These are phyloP conservation scores for Nycticryphes semicollaris DNA, from an alignment of 2,113 vertebrate genomes.

Conservation along the genomic window DNA sequence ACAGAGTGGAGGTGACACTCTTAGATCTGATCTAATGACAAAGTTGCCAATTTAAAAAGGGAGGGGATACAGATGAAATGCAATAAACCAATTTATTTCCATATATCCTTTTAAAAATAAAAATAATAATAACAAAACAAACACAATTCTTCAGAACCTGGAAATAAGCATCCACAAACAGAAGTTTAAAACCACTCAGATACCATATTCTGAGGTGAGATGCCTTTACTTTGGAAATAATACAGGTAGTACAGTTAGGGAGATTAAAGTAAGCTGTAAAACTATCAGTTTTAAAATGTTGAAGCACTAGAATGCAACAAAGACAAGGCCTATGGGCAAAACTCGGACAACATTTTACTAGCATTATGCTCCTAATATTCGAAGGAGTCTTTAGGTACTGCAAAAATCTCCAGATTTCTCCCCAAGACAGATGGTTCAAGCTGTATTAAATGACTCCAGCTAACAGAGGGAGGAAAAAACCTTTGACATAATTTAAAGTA, in stretches of 20 bases:
- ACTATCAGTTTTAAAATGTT: neutral
- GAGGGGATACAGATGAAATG: neutral
- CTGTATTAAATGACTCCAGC: neutral
- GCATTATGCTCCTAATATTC: neutral
- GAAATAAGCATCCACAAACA: neutral
- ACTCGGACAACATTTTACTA: neutral
- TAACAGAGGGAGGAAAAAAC: neutral
- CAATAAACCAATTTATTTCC: neutral
- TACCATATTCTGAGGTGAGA: neutral
- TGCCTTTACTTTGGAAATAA: neutral
- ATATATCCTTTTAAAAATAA: neutral
- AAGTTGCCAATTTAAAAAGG: neutral
- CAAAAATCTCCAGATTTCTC: neutral
- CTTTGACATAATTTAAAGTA: neutral
- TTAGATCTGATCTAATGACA: neutral
- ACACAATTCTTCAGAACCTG: neutral
- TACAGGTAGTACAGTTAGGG: neutral
- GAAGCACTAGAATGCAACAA: neutral
- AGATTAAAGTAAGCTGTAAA: neutral
- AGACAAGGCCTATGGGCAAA: neutral
- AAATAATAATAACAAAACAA: neutral
- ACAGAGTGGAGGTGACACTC: neutral
- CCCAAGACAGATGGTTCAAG: neutral
- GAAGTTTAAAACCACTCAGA: neutral
- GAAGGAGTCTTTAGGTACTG: neutral